Base-by-base conservation (phyloP, 2,797 vertebrate genomes). In the Smutsia temminckii region DNA sequence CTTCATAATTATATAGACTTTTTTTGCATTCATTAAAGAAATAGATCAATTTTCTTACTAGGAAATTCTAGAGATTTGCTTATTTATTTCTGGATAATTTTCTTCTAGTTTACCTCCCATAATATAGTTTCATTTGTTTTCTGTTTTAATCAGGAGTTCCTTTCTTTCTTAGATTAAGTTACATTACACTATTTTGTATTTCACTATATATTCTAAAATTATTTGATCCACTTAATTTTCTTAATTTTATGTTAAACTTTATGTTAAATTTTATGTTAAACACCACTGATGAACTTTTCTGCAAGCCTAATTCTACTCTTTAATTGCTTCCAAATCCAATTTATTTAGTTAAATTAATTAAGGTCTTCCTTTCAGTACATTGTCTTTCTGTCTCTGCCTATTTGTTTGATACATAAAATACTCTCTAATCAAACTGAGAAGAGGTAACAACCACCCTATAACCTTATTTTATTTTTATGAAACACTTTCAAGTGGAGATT, bases 171-270 rank as follows among this genome's bases (percentile, higher is more conserved):
- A n/a, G n/a, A 37, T 29, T 86, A 64, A 89, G 9, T 2, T 57
- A n/a, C 12, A 49, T 93, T 27, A 61, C 34, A n/a, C 12, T 53
- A 89, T 37, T 86, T 89, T 74, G 23, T 68, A 21, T 89, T 86
- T 78, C n/a, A 34, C 53, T 86, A 25, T 25, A 71, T 81, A 90
- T 55, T 94, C 46, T 40, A 84, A 46, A 89, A 72, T 92, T 89
- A 25, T 68, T 53, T 77, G 4, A 81, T 86, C 2, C 32, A 46
- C 49, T 29, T 46, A 46, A 46, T 21, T 29, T 85, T 78, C 46
- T 85, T 90, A 92, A 71, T 84, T 89, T 89, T 49, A n/a, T 42
- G 16, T 46, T 46, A 46, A 92, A 71, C 79, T 89, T 89, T 49
- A 29, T 42, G 16, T 46, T 46, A 46, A 92, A 71, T 84, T 89